phyloP scores from a whole-genome alignment of 2,888 invertebrate genomes.

The Ctena decussata region DNA sequence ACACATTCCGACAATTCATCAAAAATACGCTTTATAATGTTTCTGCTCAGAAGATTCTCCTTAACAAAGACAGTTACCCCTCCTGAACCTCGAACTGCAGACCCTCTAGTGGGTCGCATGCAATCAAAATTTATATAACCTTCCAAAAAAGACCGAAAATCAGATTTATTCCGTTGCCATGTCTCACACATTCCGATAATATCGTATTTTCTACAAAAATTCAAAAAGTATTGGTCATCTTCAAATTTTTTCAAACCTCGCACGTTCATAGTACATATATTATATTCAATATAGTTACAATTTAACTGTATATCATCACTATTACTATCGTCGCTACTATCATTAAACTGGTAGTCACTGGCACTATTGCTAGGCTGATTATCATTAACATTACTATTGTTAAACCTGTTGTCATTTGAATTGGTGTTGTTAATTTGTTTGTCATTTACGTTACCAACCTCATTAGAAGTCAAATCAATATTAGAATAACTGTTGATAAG shows the following conservation, averaged over 20 bases:
- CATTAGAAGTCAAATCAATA: too few species aligned
- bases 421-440: not conserved
- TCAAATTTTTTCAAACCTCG: conserved; percentile 8
- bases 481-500: too few species aligned
- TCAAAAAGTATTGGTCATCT: not conserved
- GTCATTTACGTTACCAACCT: not conserved
- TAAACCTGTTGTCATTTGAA: too few species aligned
- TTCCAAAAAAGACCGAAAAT: conserved; percentile 11
- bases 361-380: too few species aligned
- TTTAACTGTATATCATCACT: too few species aligned
- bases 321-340: not conserved
- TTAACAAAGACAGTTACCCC: conserved; percentile 34
- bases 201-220: conserved; percentile 7
- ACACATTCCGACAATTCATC: conserved; percentile 13
- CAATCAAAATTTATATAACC: conserved; percentile 29
- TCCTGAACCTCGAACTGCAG: conserved; percentile 11
- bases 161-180: conserved; percentile 13
- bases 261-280: conserved; percentile 28
- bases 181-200: conserved; percentile 21
- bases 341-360: not conserved
- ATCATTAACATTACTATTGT: too few species aligned
- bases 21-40: conserved; percentile 3
- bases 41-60: not conserved
- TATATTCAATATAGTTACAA: not conserved
- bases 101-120: conserved; percentile 2